Evolutionary conservation across 2,113 vertebrate genomes (phyloP).

Genomic region (Scomber japonicus): DNA sequence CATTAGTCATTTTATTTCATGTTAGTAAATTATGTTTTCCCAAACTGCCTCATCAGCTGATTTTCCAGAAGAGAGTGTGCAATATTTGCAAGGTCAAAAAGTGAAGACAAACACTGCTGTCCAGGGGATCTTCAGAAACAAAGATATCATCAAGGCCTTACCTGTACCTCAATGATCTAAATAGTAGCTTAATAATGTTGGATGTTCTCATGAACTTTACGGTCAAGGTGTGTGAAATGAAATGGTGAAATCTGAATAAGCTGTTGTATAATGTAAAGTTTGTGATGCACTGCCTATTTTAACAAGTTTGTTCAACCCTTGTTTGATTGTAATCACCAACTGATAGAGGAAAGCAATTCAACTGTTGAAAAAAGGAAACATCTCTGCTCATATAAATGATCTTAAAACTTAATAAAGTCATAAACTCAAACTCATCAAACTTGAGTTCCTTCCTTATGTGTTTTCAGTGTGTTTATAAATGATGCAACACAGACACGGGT

Average conservation of each 20-base stretch:
- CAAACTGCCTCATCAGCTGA: conserved; percentile 75
- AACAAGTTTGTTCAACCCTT: not conserved
- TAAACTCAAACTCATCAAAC: not conserved
- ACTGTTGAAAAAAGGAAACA: not conserved
- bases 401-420: conserved; percentile 13
- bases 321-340: not conserved
- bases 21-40: conserved; percentile 1
- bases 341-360: conserved; percentile 14
- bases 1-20: not conserved
- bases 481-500: not conserved
- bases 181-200: not conserved
- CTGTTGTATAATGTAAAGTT: not conserved
- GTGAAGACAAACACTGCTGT: conserved; percentile 83
- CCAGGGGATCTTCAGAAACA: conserved; percentile 85
- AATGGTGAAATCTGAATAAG: not conserved
- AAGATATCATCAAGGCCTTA: conserved; percentile 85
- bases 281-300: not conserved
- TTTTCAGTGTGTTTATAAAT: not conserved
- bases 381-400: not conserved
- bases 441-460: not conserved
- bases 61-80: conserved; percentile 84
- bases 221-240: no score
- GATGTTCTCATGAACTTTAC: not conserved
- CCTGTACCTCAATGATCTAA: conserved; percentile 75
- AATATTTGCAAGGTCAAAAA: conserved; percentile 80